Evolutionary conservation across 2,888 invertebrate species (phyloP), one percentile per base, ranked within the genome.

Genomic region (Campoplex nolae): DNA sequence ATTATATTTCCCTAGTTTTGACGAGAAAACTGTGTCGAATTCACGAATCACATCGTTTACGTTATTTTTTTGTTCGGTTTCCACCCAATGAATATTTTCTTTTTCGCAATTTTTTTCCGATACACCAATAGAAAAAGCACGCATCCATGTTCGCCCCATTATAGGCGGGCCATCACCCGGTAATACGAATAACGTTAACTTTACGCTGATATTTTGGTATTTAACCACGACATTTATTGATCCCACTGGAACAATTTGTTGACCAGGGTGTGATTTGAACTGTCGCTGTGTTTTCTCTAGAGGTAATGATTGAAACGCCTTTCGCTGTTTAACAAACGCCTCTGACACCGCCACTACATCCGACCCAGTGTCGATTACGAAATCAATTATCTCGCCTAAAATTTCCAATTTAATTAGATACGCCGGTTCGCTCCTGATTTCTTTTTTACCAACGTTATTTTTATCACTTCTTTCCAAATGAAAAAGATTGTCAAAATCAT

Each of bases 361-460:
- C 42, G 88, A 89, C n/a, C 89, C 86, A 16, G 89, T 88, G 51
- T 88, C 87, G 0, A 88, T 32, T 58, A 87, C 84, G 42, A 88
- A 89, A 38, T 85, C 62, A 3, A 85, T 70, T 28, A 23, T 42
- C 18, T 68, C 3, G 38, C 73, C 38, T 13, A 68, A 54, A 9
- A 83, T 48, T 67, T 77, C 51, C n/a, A 85, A n/a, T n/a, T n/a
- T n/a, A n/a, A n/a, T n/a, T n/a, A n/a, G n/a, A n/a, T n/a, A n/a
- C n/a, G n/a, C n/a, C n/a, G n/a, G n/a, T n/a, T n/a, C n/a, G n/a
- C n/a, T n/a, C n/a, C n/a, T n/a, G n/a, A n/a, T n/a, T n/a, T n/a
- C n/a, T n/a, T n/a, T n/a, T n/a, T n/a, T n/a, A n/a, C n/a, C n/a
- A n/a, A n/a, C n/a, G n/a, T n/a, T n/a, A n/a, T n/a, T n/a, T n/a